Conservation (phyloP, 2,888 invertebrate genomes). For the Mycalesis mineus region DNA sequence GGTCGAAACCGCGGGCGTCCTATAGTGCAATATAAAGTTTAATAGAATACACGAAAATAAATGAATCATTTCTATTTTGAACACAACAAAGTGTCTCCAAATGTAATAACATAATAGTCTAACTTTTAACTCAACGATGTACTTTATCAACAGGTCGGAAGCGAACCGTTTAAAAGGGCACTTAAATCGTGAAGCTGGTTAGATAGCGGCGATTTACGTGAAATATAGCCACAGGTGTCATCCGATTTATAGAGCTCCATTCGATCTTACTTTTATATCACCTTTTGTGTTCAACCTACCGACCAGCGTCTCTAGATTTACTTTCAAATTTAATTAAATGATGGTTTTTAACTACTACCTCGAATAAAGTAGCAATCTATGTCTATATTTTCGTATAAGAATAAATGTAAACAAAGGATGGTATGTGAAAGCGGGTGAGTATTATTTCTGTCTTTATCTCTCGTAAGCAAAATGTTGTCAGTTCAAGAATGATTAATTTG, state of each 20-base stretch:
- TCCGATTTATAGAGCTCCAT: conserved; percentile 54
- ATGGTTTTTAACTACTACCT: too few species aligned
- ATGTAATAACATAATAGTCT: conserved; percentile 15
- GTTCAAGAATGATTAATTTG: too few species aligned
- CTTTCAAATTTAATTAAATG: too few species aligned
- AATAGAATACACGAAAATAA: not conserved
- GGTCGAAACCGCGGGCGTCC: too few species aligned
- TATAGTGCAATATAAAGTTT: not conserved
- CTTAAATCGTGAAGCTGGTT: conserved; percentile 65
- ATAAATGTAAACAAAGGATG: too few species aligned
- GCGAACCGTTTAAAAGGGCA: conserved; percentile 59
- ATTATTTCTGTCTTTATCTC: too few species aligned
- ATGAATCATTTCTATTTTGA: not conserved
- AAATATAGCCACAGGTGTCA: conserved; percentile 52
- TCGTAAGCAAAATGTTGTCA: too few species aligned
- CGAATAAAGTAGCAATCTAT: too few species aligned
- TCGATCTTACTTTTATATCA: conserved; percentile 18
- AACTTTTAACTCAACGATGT: conserved; percentile 33
- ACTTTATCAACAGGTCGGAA: conserved; percentile 56
- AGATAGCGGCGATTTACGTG: conserved; percentile 62
- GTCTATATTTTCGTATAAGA: too few species aligned
- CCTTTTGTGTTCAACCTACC: not conserved
- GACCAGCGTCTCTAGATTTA: too few species aligned
- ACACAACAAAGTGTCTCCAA: not conserved
- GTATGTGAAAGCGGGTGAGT: too few species aligned